Base-by-base conservation (phyloP, 1,140 invertebrate genomes). In the Diploscapter pachys region DNA sequence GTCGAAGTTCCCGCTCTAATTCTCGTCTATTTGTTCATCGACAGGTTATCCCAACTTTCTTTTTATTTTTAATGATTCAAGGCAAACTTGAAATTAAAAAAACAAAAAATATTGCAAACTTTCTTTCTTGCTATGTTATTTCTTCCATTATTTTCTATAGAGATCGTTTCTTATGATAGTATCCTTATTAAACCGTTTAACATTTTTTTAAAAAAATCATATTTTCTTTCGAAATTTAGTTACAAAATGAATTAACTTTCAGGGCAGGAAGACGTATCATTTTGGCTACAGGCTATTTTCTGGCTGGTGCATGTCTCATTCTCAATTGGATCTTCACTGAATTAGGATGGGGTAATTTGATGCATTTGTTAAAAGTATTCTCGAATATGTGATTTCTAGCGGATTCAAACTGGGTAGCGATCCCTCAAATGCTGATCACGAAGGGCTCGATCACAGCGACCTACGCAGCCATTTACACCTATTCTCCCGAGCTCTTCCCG, bases 401-500 rank as follows among this genome's bases (percentile, higher is more conserved):
- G 85, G 81, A 70, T 31, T 50, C 71, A 52, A 67, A 80, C 59
- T 73, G 69, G 71, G 64, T 79, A n/a, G 63, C 85, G 49, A 81
- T 85, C 70, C 69, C 70, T 9, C 84, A 85, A 70, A 85, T 82
- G 73, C 76, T 85, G 11, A 59, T 85, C 31, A 80, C 79, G 31
- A 85, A 85, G 67, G 84, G 76, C 11, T 69, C 84, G 3, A 85
- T 85, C 62, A 85, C 83, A 3, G 77, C 65, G 9, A 80, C 80
- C n/a, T 84, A 84, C 54, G 83, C 82, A 3, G 71, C 80, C 3
- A 78, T 85, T 48, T 84, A 85, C 76, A 85, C 84, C 4, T 80
- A 87, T 71, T 86, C 86, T 70, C 83, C 86, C 4, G 88, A 89
- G 78, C 73, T 89, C 4, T 89, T 88, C 80, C 88, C 88, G 4